A percentile compares a stretch with the other conserved stretches of the same genome.
These are phyloP conservation scores for Chaetogeoica ovagalla DNA, from an alignment of 2,888 invertebrate genomes.

Conservation along the genomic window DNA sequence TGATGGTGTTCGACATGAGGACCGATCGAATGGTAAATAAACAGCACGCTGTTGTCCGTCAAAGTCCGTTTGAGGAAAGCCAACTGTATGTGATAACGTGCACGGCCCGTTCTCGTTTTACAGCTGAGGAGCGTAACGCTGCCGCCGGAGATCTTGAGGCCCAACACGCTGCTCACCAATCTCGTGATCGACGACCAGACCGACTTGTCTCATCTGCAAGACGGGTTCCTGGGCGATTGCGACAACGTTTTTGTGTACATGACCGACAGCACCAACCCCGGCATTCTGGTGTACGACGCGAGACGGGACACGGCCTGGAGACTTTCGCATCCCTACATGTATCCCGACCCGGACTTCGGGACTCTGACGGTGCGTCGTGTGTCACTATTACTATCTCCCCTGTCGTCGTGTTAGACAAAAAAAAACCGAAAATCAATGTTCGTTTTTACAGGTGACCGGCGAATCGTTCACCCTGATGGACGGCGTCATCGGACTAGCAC, in stretches of 20 bases:
- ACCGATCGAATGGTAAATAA: conserved; percentile 72
- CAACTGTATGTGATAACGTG: too few species aligned
- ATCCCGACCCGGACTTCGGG: conserved; percentile 79
- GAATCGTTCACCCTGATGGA: conserved; percentile 73
- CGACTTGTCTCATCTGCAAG: conserved; percentile 62
- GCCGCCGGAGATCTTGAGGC: conserved; percentile 70
- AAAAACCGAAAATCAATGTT: too few species aligned
- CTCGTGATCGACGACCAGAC: conserved; percentile 71
- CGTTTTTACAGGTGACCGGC: conserved; percentile 66
- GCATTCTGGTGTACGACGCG: conserved; percentile 69
- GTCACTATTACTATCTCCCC: too few species aligned
- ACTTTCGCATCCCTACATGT: conserved; percentile 79
- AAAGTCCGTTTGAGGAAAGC: too few species aligned
- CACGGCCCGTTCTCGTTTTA: too few species aligned
- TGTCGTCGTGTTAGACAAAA: too few species aligned
- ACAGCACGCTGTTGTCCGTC: too few species aligned
- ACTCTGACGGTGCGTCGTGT: conserved; percentile 60
- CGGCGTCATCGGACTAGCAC: conserved; percentile 72
- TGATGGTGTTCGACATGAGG: conserved; percentile 76
- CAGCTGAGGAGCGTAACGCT: conserved; percentile 69
- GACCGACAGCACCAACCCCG: conserved; percentile 78
- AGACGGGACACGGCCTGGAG: conserved; percentile 78
- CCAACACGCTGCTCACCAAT: conserved; percentile 77
- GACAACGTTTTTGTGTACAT: conserved; percentile 80
- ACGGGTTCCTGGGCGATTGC: conserved; percentile 62